phyloP scores from a whole-genome alignment of 2,797 vertebrate species.

The Sebastes baramenuke region DNA sequence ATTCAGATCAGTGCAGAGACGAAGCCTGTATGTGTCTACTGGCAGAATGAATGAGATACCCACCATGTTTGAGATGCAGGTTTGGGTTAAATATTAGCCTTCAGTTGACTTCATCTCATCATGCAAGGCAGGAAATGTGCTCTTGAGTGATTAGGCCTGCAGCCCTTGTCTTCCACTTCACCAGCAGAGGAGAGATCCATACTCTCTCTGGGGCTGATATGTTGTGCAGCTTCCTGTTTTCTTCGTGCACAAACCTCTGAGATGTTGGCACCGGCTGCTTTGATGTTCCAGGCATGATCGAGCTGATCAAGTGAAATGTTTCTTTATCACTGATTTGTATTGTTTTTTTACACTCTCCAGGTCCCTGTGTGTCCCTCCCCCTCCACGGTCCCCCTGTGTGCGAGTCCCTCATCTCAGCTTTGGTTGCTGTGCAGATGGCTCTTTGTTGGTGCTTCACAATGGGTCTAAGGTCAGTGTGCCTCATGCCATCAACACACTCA shows the following conservation, averaged over 20 bases:
- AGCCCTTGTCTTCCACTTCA: conserved; percentile 67
- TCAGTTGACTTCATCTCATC: conserved; percentile 62
- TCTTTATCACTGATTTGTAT: conserved; percentile 41
- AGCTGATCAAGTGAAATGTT: conserved; percentile 29
- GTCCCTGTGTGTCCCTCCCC: conserved; percentile 37
- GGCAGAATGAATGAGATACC: not conserved
- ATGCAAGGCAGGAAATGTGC: conserved; percentile 75
- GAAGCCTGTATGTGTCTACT: not conserved
- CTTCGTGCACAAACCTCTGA: conserved; percentile 4
- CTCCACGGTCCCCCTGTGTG: conserved; percentile 54
- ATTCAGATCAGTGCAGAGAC: not conserved
- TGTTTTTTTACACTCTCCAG: conserved; percentile 47
- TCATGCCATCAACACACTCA: conserved; percentile 72
- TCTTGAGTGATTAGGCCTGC: conserved; percentile 75
- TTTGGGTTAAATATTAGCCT: conserved; percentile 72
- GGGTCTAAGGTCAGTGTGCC: conserved; percentile 79
- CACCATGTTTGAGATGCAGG: not conserved
- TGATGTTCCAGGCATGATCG: conserved; percentile 23
- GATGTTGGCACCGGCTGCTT: not conserved
- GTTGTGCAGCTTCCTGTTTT: conserved; percentile 34
- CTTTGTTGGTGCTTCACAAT: conserved; percentile 87
- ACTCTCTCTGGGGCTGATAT: conserved; percentile 11
- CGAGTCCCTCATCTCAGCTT: conserved; percentile 74
- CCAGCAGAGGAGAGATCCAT: conserved; percentile 45
- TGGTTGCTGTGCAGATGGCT: conserved; percentile 87